These are phyloP conservation scores for Parambassis ranga DNA, from an alignment of 2,797 vertebrate genomes.

Conservation along the genomic window DNA sequence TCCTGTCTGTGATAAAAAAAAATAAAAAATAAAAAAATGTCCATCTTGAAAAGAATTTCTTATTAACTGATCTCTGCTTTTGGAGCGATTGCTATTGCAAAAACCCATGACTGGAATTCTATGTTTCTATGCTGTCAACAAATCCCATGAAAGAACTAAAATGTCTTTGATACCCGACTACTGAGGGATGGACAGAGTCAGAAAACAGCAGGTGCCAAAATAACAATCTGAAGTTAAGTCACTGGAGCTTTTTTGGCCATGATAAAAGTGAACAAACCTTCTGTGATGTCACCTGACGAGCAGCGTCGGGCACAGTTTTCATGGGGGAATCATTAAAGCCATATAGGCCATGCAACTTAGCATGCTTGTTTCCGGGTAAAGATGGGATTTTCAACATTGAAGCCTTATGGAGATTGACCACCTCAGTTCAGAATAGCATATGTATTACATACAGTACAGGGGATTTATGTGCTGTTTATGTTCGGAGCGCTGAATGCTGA, in stretches of 20 bases:
- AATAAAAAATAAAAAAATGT: neutral
- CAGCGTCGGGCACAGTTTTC: no score
- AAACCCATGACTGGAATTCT: neutral
- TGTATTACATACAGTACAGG: no score
- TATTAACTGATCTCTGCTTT: neutral
- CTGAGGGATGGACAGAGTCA: neutral
- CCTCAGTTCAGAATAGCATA: no score
- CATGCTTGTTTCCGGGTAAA: no score
- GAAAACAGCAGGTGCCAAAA: neutral
- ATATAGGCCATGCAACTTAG: no score
- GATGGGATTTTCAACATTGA: no score
- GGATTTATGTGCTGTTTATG: slow-evolving; percentile 11
- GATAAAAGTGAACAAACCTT: no score
- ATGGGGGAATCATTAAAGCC: no score
- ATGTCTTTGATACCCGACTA: no score
- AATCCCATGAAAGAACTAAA: neutral
- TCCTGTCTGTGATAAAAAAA: slow-evolving; percentile 17
- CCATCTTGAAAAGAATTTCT: slow-evolving; percentile 5
- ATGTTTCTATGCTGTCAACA: neutral
- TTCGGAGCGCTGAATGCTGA: slow-evolving; percentile 27
- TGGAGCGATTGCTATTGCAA: neutral
- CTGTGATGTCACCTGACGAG: no score
- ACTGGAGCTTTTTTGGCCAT: no score
- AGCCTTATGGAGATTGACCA: no score
- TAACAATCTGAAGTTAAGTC: neutral